A percentile compares a stretch with the other conserved stretches of the same genome.
These are phyloP conservation scores for Lasioglossum villosulum DNA, from an alignment of 2,888 invertebrate species.

Conservation along the genomic window DNA sequence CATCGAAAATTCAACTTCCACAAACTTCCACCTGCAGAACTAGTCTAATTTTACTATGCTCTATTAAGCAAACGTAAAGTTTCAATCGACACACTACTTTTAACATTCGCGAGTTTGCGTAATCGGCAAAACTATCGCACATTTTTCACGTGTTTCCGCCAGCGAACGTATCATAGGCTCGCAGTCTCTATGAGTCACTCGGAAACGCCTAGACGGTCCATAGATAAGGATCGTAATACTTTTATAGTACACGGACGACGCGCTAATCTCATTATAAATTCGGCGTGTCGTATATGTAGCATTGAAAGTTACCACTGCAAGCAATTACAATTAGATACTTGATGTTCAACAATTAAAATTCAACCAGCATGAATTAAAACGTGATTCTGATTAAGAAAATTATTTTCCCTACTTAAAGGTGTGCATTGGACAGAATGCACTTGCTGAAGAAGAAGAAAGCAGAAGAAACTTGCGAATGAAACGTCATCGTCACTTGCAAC, in stretches of 20 bases:
- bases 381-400: too few species aligned
- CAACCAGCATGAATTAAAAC: neutral
- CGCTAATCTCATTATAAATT: constrained; percentile 50
- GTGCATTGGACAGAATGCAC: too few species aligned
- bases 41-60: neutral
- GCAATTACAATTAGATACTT: neutral
- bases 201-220: constrained; percentile 47
- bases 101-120: neutral
- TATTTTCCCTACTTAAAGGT: too few species aligned
- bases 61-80: neutral
- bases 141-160: constrained; percentile 22
- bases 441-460: too few species aligned
- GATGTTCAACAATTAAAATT: neutral
- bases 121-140: neutral
- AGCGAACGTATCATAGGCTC: constrained; percentile 21
- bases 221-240: constrained; percentile 58
- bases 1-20: neutral
- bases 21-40: neutral
- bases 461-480: too few species aligned
- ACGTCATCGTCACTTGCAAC: too few species aligned
- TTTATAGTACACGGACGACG: constrained; percentile 32
- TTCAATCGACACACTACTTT: neutral
- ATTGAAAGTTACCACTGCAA: constrained; percentile 14
- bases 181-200: constrained; percentile 49
- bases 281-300: neutral